Evolutionary conservation across 2,797 vertebrate genomes (phyloP).

Genomic region (Hypotaenidia okinawae): DNA sequence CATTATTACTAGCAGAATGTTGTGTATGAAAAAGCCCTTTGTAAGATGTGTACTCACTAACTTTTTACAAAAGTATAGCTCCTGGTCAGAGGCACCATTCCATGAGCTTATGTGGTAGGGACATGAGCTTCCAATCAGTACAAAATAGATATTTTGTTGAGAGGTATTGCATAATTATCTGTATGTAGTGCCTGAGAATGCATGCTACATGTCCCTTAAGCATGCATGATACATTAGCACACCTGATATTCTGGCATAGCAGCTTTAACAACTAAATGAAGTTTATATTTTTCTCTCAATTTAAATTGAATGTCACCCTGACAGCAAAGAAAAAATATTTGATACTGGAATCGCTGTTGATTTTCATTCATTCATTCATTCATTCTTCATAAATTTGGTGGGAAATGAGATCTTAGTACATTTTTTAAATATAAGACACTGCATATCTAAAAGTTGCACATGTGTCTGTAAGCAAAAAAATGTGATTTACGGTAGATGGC

Average conservation of each 20-base stretch:
- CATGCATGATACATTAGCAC: neutral
- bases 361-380: neutral
- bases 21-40: neutral
- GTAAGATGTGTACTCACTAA: rapidly evolving
- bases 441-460: neutral
- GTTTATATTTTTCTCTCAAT: neutral
- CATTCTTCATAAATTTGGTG: too few relatives aligned
- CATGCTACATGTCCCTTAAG: neutral
- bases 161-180: neutral
- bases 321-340: neutral
- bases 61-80: neutral
- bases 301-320: neutral
- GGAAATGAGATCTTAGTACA: neutral
- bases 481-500: neutral
- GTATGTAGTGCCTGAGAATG: neutral
- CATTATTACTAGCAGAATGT: neutral
- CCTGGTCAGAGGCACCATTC: neutral
- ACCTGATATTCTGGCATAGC: neutral
- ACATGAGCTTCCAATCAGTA: neutral
- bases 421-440: neutral
- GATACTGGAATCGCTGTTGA: neutral
- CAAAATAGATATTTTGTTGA: neutral
- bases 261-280: neutral
- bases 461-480: neutral
- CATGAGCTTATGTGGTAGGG: neutral